Conservation (phyloP, 2,113 vertebrate species). For the Corydoras maculifer region DNA sequence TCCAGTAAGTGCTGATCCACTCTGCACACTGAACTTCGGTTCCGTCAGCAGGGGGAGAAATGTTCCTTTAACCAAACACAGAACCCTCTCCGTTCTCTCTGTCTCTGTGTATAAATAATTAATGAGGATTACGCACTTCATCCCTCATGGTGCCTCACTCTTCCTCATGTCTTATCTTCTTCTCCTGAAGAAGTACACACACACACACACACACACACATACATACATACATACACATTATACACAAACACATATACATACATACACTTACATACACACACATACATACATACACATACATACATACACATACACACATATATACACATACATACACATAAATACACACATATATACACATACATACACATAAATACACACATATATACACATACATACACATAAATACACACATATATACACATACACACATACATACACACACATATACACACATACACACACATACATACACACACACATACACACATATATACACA, state of each 20-base stretch:
- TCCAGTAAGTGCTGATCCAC: too few relatives aligned
- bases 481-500: neutral
- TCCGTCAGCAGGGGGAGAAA: too few relatives aligned
- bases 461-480: constrained; percentile 10
- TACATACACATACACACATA: neutral
- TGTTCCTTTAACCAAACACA: too few relatives aligned
- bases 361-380: too few relatives aligned
- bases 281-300: constrained; percentile 6
- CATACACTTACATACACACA: constrained; percentile 2
- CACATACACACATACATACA: neutral
- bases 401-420: constrained; percentile 1
- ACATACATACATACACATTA: constrained; percentile 1
- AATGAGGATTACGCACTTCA: constrained; percentile 42
- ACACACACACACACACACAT: neutral
- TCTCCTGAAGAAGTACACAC: constrained; percentile 23
- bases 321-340: too few relatives aligned
- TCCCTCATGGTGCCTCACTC: constrained; percentile 35
- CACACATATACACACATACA: constrained; percentile 8
- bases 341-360: too few relatives aligned
- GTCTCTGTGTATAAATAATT: constrained; percentile 36
- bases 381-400: neutral
- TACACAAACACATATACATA: constrained; percentile 1
- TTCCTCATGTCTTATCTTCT: constrained; percentile 31
- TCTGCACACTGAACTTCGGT: too few relatives aligned
- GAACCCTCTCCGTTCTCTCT: neutral